Conservation (phyloP, 2,888 invertebrate genomes). For the Acanthacorydalis orientalis region DNA sequence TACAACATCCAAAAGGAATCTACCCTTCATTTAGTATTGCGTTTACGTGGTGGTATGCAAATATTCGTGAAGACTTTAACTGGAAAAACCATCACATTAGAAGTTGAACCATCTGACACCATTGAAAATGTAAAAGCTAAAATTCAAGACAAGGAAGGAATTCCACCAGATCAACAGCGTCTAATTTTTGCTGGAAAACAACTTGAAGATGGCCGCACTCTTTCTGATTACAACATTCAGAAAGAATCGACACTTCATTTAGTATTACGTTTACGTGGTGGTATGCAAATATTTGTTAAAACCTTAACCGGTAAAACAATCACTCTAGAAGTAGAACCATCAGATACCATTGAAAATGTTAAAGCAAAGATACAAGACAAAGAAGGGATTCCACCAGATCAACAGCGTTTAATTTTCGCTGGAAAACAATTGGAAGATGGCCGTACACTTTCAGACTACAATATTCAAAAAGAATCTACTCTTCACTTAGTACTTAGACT, state of each 20-base stretch:
- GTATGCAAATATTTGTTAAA: constrained; percentile 45
- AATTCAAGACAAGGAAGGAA: constrained; percentile 58
- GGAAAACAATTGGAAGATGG: constrained; percentile 52
- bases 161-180: constrained; percentile 74
- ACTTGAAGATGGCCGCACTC: constrained; percentile 24
- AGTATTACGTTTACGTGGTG: constrained; percentile 63
- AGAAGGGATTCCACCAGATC: constrained; percentile 32
- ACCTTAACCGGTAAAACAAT: constrained; percentile 38
- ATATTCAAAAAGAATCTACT: constrained; percentile 41
- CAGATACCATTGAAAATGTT: constrained; percentile 44
- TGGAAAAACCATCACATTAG: constrained; percentile 37
- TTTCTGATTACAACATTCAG: constrained; percentile 72
- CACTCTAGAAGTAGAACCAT: constrained; percentile 37
- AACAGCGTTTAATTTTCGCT: constrained; percentile 40
- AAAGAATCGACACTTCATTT: constrained; percentile 85
- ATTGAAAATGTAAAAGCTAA: constrained; percentile 41
- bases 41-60: constrained; percentile 50
- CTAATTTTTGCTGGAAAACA: constrained; percentile 81
- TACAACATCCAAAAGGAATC: constrained; percentile 50
- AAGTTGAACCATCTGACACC: constrained; percentile 38
- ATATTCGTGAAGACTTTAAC: constrained; percentile 43
- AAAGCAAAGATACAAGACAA: constrained; percentile 36
- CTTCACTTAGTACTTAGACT: constrained; percentile 36
- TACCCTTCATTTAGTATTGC: constrained; percentile 36
- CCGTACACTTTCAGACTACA: constrained; percentile 42